Conservation (phyloP, 2,113 vertebrate species). For the Phalacrocorax aristotelis region DNA sequence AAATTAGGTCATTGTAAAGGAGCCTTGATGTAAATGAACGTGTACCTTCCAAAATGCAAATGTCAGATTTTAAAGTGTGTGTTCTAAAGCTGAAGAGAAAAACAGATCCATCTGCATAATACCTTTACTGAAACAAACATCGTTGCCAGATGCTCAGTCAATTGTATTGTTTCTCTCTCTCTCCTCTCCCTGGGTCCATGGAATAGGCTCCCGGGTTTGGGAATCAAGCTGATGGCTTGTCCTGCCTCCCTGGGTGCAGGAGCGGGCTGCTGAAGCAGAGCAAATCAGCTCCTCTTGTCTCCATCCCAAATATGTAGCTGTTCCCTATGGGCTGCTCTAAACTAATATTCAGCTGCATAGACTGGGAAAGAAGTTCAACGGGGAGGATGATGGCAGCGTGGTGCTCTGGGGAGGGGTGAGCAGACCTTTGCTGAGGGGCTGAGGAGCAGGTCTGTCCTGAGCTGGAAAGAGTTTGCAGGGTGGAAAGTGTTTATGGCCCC, state of each 20-base stretch:
- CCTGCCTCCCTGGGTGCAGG: background rate
- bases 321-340: background rate
- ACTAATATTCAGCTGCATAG: background rate
- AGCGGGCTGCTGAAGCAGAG: background rate
- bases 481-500: background rate
- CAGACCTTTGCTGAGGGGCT: background rate
- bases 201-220: background rate
- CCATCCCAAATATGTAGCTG: background rate
- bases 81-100: background rate
- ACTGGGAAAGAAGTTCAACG: background rate
- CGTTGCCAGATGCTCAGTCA: background rate
- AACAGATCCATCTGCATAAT: background rate
- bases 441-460: background rate
- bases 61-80: background rate
- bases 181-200: background rate
- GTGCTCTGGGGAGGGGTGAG: background rate
- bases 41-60: slow-evolving; percentile 1
- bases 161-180: background rate
- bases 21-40: background rate
- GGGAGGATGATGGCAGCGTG: background rate
- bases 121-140: background rate
- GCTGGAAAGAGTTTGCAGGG: background rate
- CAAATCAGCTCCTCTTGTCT: background rate
- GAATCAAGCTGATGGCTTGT: background rate
- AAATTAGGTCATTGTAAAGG: slow-evolving; percentile 15